phyloP scores from a whole-genome alignment of 2,888 invertebrate genomes.

The Macrophya annulata region DNA sequence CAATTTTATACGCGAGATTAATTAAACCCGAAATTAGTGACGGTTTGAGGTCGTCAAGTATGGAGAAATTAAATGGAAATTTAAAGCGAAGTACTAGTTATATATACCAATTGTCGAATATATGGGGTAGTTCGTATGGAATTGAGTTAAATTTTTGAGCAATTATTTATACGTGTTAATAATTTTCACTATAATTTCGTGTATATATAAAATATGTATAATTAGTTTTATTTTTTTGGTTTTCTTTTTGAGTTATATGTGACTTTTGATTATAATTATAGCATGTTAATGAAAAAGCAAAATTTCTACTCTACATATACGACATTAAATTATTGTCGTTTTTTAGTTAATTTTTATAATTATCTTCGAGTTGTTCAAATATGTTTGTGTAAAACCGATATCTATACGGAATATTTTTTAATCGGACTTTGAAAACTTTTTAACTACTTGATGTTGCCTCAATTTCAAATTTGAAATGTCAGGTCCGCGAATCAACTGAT shows the following conservation, averaged over 20 bases:
- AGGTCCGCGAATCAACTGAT: background rate
- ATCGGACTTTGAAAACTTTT: background rate
- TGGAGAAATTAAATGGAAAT: background rate
- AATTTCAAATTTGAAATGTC: slow-evolving; percentile 11
- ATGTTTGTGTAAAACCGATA: background rate
- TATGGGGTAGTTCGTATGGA: background rate
- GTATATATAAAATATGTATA: background rate
- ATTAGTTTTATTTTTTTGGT: background rate
- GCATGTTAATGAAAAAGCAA: too few species aligned
- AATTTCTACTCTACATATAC: too few species aligned
- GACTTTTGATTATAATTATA: background rate
- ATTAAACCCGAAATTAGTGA: slow-evolving; percentile 10
- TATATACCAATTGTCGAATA: background rate
- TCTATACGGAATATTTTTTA: background rate
- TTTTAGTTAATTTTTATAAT: background rate
- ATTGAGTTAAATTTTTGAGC: background rate
- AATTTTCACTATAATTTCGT: background rate
- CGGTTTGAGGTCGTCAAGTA: background rate
- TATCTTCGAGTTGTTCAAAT: background rate
- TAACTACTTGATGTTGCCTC: background rate
- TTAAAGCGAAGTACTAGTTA: background rate
- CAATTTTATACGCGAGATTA: background rate
- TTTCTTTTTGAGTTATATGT: background rate
- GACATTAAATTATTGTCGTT: too few species aligned
- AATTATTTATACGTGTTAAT: background rate